Evolutionary conservation across 2,888 invertebrate genomes (phyloP).

Genomic region (Esperia sulphurella): DNA sequence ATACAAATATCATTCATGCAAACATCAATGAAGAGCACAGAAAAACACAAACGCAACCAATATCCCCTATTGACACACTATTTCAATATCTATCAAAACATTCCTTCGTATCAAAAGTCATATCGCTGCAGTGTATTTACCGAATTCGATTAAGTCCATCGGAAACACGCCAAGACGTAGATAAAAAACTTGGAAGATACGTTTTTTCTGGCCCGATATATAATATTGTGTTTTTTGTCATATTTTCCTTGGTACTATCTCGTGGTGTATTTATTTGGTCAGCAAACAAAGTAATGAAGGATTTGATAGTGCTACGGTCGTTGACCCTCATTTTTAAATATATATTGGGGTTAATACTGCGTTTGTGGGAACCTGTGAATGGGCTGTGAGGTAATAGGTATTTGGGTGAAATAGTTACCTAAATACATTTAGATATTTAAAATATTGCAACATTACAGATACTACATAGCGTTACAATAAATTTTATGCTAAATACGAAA

Average conservation of each 20-base stretch:
- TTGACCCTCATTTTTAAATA: conserved; percentile 32
- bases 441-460: too few relatives aligned
- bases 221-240: conserved; percentile 42
- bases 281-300: conserved; percentile 64
- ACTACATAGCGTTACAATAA: too few relatives aligned
- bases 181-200: conserved; percentile 12
- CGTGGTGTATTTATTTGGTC: conserved; percentile 52
- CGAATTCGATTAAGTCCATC: conserved; percentile 8
- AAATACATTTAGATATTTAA: too few relatives aligned
- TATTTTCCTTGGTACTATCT: conserved; percentile 46
- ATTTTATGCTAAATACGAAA: too few relatives aligned
- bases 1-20: too few relatives aligned
- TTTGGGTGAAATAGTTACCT: too few relatives aligned
- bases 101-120: conserved; percentile 5
- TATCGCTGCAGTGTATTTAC: conserved; percentile 12
- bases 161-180: conserved; percentile 3
- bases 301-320: conserved; percentile 56
- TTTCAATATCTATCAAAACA: conserved; percentile 3
- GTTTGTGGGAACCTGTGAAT: too few relatives aligned
- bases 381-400: too few relatives aligned
- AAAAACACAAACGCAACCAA: not conserved
- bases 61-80: not conserved
- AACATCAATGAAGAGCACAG: not conserved
- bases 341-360: not conserved
- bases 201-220: conserved; percentile 42